Conservation (phyloP, 2,888 invertebrate species). For the Dynastes grantii region DNA sequence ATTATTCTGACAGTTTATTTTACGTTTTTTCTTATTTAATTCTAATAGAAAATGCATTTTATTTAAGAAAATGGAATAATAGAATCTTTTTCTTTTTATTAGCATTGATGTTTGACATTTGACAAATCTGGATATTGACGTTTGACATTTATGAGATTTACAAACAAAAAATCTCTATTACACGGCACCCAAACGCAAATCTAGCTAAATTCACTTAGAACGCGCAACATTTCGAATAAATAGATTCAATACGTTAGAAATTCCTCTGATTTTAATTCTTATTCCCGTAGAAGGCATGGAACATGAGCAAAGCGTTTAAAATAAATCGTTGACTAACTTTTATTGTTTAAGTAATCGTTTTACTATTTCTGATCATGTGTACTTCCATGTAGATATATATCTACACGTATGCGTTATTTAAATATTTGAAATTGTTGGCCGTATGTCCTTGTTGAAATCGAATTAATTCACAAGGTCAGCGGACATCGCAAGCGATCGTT, state of each 20-base stretch:
- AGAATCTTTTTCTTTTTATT: not conserved
- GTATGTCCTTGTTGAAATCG: not conserved
- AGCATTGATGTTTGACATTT: not conserved
- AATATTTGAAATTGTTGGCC: slow-evolving; percentile 20
- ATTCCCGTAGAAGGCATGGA: no score
- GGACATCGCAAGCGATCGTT: not conserved
- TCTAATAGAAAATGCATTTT: no score
- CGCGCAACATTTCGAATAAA: no score
- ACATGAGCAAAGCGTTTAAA: not conserved
- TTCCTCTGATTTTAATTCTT: no score
- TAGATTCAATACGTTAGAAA: no score
- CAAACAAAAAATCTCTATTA: no score
- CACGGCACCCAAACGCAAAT: no score
- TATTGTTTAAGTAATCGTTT: not conserved
- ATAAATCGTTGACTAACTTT: slow-evolving; percentile 9
- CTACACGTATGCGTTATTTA: slow-evolving; percentile 10
- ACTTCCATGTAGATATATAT: not conserved
- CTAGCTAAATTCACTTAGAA: no score
- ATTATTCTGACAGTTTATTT: not conserved
- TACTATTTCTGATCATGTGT: not conserved
- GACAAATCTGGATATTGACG: no score
- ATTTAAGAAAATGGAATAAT: no score
- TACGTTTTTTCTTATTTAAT: no score
- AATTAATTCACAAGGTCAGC: slow-evolving; percentile 18
- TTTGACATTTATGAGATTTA: no score